Evolutionary conservation across 2,888 invertebrate genomes (phyloP), one percentile per base, ranked within the genome.

Genomic region (Galerucella nymphaeae): DNA sequence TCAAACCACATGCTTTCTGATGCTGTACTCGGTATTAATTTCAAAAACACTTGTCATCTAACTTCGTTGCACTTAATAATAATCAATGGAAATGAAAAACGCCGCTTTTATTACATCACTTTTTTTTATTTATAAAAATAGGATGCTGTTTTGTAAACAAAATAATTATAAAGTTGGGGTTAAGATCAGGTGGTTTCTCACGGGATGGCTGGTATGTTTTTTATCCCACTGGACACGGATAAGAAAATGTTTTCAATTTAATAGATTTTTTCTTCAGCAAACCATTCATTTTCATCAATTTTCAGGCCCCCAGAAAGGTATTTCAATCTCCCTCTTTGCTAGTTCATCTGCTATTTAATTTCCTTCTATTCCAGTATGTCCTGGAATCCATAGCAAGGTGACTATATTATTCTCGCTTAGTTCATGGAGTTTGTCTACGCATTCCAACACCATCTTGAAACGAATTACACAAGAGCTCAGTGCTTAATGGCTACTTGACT

Each of bases 11-110:
- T 82, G 80, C 76, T 78, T 74, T 75, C 75, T 70, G 73, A 76
- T 74, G 75, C 72, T 72, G 63, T 73, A 30, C 70, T 76, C 55
- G 64, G 76, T 78, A 79, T 81, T 80, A 80, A 81, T 81, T 78
- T 79, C 78, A 76, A 78, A 79, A 80, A 81, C 81, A 81, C 80
- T 80, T 80, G 81, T 80, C 77, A 75, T 73, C 66, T 62, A 55
- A 58, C 66, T 64, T 50, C 61, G 70, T 66, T 70, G 67, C 73
- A 74, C 73, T 72, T 71, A 69, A 70, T 74, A 66, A 73, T 62
- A 70, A 73, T 70, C 69, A 69, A 72, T 69, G 69, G 55, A 66
- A 74, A 58, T 45, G 45, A 58, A 58, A 58, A 55, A 58, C 58
- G 71, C 74, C 68, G 74, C 74, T 59, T 72, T 58, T 45, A 38